Evolutionary conservation across 2,888 invertebrate species (phyloP).

Genomic region (Antheraea assamensis): DNA sequence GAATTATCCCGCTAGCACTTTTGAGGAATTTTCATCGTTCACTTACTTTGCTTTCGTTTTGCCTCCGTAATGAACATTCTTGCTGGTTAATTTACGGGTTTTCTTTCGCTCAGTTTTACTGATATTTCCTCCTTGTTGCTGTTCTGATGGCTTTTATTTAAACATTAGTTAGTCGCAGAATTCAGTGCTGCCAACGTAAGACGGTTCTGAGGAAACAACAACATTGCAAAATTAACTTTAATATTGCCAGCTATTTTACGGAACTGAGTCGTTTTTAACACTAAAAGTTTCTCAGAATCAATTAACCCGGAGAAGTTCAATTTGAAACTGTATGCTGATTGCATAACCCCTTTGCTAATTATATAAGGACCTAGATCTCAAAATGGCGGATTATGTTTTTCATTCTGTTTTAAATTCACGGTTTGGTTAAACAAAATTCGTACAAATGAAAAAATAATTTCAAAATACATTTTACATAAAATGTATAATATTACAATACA

Average conservation of each 20-base stretch:
- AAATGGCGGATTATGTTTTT: background rate
- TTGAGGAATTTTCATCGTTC: conserved; percentile 18
- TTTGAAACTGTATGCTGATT: conserved; percentile 4
- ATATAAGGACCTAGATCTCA: too few relatives aligned
- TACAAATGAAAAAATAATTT: too few relatives aligned
- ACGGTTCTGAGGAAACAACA: background rate
- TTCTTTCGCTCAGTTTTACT: background rate
- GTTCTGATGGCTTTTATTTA: background rate
- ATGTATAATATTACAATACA: too few relatives aligned
- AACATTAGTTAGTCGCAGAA: background rate
- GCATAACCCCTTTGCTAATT: background rate
- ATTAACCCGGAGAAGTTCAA: conserved; percentile 4
- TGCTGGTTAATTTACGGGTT: conserved; percentile 8
- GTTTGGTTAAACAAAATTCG: too few relatives aligned
- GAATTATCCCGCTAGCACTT: conserved; percentile 18
- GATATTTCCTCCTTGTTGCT: background rate
- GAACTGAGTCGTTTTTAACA: background rate
- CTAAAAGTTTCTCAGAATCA: background rate
- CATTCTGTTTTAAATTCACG: background rate
- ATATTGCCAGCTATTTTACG: background rate
- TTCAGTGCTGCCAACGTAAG: background rate
- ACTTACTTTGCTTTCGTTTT: background rate
- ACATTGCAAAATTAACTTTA: background rate
- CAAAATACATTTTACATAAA: too few relatives aligned
- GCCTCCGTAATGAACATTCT: conserved; percentile 11